Evolutionary conservation across 2,113 vertebrate species (phyloP).

Genomic region (Morone saxatilis): DNA sequence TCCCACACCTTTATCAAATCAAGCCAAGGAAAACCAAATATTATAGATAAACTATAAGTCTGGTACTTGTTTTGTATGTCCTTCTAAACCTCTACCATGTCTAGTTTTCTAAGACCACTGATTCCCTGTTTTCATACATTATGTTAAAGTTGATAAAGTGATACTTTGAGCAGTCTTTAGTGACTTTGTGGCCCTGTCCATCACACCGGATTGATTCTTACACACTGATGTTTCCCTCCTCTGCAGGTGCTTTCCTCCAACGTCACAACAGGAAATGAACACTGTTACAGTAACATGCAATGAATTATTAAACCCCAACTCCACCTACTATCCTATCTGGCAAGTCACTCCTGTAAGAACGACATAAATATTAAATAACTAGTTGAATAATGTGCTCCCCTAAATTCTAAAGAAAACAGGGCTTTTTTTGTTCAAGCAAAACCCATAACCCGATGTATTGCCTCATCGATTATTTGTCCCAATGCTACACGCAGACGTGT

Average conservation of each 20-base stretch:
- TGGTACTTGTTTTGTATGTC: not conserved
- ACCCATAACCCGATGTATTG: not conserved
- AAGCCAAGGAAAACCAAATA: not conserved
- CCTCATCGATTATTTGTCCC: not conserved
- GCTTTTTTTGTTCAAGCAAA: not conserved
- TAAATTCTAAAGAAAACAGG: not conserved
- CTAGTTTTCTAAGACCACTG: not conserved
- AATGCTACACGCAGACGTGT: not conserved
- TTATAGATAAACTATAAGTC: not conserved
- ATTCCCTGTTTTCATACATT: not conserved
- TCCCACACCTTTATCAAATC: not conserved
- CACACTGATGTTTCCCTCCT: slow-evolving; percentile 41
- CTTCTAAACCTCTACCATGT: not conserved
- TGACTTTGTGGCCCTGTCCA: slow-evolving; percentile 23
- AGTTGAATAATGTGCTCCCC: not conserved
- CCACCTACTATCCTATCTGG: slow-evolving; percentile 7
- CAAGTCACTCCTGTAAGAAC: not conserved
- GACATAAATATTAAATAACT: not conserved
- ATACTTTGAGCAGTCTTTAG: not conserved
- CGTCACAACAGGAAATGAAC: slow-evolving; percentile 40
- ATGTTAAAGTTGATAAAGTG: slow-evolving; percentile 2
- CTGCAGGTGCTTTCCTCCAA: slow-evolving; percentile 29
- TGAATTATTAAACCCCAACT: slow-evolving; percentile 17
- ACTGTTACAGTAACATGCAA: slow-evolving; percentile 8
- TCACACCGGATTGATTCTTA: slow-evolving; percentile 4